These are phyloP conservation scores for Pentamera pediparva DNA, from an alignment of 53 echinoderm and acorn worm species.

Conservation along the genomic window DNA sequence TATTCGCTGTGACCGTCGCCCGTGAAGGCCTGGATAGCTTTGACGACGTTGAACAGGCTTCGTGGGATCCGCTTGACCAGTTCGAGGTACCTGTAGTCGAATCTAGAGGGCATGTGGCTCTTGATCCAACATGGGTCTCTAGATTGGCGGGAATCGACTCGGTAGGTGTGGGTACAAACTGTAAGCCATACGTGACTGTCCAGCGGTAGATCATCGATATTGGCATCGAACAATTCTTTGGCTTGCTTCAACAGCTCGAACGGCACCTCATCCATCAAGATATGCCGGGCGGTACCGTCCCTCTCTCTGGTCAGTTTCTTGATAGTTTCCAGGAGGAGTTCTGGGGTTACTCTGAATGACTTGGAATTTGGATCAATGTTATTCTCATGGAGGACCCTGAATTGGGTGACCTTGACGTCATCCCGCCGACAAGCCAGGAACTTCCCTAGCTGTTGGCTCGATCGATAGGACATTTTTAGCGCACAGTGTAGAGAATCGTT, in stretches of 20 bases:
- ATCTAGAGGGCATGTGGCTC: not conserved
- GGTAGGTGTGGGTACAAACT: slow-evolving; percentile 20
- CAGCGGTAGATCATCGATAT: not conserved
- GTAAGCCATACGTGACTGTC: slow-evolving; percentile 6
- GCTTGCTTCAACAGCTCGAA: slow-evolving; percentile 20
- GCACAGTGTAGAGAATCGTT: slow-evolving; percentile 17
- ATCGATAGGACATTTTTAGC: slow-evolving; percentile 12
- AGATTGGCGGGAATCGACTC: not conserved
- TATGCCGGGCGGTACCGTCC: not conserved
- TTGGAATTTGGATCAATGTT: not conserved
- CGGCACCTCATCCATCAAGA: slow-evolving; percentile 25
- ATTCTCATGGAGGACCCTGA: slow-evolving; percentile 5
- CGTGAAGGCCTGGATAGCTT: slow-evolving; percentile 13
- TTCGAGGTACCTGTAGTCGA: slow-evolving; percentile 7
- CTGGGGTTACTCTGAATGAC: slow-evolving; percentile 16
- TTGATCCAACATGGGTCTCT: slow-evolving; percentile 15
- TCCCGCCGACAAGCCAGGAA: not conserved
- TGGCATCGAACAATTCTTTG: not conserved
- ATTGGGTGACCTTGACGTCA: not conserved
- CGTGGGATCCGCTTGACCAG: slow-evolving; percentile 1
- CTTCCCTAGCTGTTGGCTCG: slow-evolving; percentile 6
- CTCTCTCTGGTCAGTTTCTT: not conserved
- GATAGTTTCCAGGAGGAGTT: not conserved
- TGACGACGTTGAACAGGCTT: slow-evolving; percentile 12
- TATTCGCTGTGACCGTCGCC: slow-evolving; percentile 14